These are phyloP conservation scores for Platerodrilus igneus DNA, from an alignment of 2,888 invertebrate species.

Conservation along the genomic window DNA sequence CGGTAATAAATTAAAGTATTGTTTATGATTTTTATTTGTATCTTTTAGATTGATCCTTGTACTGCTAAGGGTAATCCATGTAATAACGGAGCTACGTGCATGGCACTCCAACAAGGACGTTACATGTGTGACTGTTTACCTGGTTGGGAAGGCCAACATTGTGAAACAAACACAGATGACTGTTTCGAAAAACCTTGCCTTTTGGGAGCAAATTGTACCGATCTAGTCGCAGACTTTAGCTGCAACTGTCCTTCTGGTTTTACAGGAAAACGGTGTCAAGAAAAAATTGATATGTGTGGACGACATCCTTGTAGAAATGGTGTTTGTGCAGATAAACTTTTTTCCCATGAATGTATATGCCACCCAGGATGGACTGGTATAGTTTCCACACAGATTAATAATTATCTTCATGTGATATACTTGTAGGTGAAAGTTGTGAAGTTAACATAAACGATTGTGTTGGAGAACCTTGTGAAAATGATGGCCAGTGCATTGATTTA, in stretches of 20 bases:
- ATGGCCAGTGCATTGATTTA: slow-evolving; percentile 85
- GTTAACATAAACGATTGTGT: slow-evolving; percentile 89
- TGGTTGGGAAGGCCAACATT: slow-evolving; percentile 96
- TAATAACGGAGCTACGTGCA: slow-evolving; percentile 83
- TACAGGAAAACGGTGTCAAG: slow-evolving; percentile 92
- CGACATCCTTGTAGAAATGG: slow-evolving; percentile 91
- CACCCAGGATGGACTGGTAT: slow-evolving; percentile 86
- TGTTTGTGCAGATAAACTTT: slow-evolving; percentile 84
- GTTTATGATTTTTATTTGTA: not conserved
- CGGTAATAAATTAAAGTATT: slow-evolving; percentile 51
- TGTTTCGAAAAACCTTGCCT: slow-evolving; percentile 90
- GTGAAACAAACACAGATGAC: slow-evolving; percentile 90
- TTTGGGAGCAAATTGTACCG: slow-evolving; percentile 87
- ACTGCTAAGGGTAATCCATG: slow-evolving; percentile 87
- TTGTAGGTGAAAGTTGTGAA: slow-evolving; percentile 73
- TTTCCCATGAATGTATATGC: slow-evolving; percentile 83
- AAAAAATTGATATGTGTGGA: slow-evolving; percentile 88
- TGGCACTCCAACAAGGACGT: slow-evolving; percentile 85
- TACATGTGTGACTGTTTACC: slow-evolving; percentile 93
- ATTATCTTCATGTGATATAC: too few relatives aligned
- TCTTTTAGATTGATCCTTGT: slow-evolving; percentile 78
- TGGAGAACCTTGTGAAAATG: slow-evolving; percentile 84
- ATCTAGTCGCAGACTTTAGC: slow-evolving; percentile 88
- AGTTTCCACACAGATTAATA: too few relatives aligned
- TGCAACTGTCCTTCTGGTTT: slow-evolving; percentile 94